Evolutionary conservation across 2,113 vertebrate species (phyloP).

Genomic region (Cinclus mexicanus): DNA sequence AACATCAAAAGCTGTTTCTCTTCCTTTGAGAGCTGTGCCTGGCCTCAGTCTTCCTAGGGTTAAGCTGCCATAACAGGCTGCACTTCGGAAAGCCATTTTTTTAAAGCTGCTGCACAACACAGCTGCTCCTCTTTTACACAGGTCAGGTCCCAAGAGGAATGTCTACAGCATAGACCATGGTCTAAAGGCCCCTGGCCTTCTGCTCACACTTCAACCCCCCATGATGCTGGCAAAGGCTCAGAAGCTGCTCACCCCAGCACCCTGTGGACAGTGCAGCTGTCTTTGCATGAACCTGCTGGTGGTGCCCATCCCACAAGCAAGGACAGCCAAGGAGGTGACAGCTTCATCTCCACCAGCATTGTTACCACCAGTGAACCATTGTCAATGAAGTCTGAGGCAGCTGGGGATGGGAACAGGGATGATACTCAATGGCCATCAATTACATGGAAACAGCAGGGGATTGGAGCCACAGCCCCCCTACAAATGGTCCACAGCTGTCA

Average conservation of each 20-base stretch:
- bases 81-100: not conserved
- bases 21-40: not conserved
- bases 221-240: not conserved
- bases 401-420: not conserved
- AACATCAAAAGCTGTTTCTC: not conserved
- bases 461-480: not conserved
- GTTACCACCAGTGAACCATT: not conserved
- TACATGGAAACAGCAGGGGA: not conserved
- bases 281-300: not conserved
- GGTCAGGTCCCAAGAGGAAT: not conserved
- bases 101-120: not conserved
- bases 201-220: not conserved
- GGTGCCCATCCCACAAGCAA: not conserved
- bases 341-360: not conserved
- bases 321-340: not conserved
- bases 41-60: not conserved
- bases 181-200: not conserved
- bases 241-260: not conserved
- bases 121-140: not conserved
- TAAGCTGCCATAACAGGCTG: not conserved
- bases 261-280: not conserved
- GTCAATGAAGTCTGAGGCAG: not conserved
- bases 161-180: not conserved
- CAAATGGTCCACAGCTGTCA: not conserved
- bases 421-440: fast-evolving